These are phyloP conservation scores for Ciconia stormi DNA, from an alignment of 2,113 vertebrate species.

Conservation along the genomic window DNA sequence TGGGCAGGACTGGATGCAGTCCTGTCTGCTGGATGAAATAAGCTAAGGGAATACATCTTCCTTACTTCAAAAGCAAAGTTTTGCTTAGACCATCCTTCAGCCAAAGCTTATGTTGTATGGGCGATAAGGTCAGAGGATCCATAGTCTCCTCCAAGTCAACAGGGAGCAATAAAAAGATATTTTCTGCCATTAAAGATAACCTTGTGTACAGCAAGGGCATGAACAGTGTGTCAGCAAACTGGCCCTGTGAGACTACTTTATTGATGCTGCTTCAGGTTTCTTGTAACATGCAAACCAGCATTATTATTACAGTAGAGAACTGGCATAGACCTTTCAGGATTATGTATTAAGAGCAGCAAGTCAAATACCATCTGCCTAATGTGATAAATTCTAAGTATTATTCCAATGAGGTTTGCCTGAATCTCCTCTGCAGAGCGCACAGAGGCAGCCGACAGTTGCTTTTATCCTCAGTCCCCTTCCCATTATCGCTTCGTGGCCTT, in stretches of 20 bases:
- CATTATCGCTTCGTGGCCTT: not conserved
- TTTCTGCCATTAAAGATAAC: slow-evolving; percentile 29
- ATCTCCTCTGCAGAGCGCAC: not conserved
- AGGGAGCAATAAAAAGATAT: slow-evolving; percentile 16
- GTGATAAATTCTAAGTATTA: not conserved
- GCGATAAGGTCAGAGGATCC: slow-evolving; percentile 9
- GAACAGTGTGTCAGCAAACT: not conserved
- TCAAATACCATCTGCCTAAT: slow-evolving; percentile 19
- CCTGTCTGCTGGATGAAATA: not conserved
- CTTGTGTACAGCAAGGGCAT: not conserved
- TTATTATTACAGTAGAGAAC: not conserved
- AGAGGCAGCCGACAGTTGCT: not conserved
- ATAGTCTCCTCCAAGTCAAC: not conserved
- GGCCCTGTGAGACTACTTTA: not conserved
- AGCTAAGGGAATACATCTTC: not conserved
- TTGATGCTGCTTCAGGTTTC: slow-evolving; percentile 15
- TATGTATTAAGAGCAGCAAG: slow-evolving; percentile 1
- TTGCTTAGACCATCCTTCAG: not conserved
- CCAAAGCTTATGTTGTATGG: not conserved
- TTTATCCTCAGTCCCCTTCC: not conserved
- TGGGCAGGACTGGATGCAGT: not conserved
- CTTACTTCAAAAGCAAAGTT: not conserved
- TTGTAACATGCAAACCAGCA: not conserved
- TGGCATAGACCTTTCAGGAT: slow-evolving; percentile 23
- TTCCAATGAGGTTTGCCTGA: not conserved